phyloP scores from a whole-genome alignment of 2,113 vertebrate genomes.

The Chamaetylas fuelleborni region DNA sequence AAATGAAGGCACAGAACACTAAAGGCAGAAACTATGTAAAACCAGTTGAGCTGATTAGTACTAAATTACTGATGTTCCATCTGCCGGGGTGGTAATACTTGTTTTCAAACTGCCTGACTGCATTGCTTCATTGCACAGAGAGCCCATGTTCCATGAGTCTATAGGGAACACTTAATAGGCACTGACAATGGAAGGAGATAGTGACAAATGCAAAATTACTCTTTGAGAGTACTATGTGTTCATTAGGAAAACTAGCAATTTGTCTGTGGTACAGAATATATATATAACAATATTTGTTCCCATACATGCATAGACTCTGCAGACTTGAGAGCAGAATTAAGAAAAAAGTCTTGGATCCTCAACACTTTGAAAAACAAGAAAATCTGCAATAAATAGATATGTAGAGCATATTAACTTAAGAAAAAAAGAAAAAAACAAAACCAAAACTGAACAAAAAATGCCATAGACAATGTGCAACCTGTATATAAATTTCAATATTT shows the following conservation, averaged over 20 bases:
- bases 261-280: background rate
- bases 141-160: background rate
- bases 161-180: background rate
- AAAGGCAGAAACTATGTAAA: constrained; percentile 55
- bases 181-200: constrained; percentile 29
- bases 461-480: background rate
- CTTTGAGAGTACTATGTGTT: constrained; percentile 6
- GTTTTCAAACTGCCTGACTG: constrained; percentile 45
- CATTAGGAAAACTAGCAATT: constrained; percentile 43
- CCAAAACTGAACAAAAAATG: background rate
- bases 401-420: background rate
- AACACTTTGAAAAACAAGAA: background rate
- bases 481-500: background rate
- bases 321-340: background rate
- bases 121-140: constrained; percentile 61
- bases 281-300: background rate
- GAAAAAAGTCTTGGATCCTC: background rate
- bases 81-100: constrained; percentile 41
- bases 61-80: constrained; percentile 68
- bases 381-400: background rate
- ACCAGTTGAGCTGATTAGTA: constrained; percentile 57
- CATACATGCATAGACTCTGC: background rate
- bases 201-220: constrained; percentile 28
- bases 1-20: constrained; percentile 57
- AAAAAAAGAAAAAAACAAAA: background rate